Base-by-base conservation (phyloP, 2,113 vertebrate species). In the Eleginops maclovinus region DNA sequence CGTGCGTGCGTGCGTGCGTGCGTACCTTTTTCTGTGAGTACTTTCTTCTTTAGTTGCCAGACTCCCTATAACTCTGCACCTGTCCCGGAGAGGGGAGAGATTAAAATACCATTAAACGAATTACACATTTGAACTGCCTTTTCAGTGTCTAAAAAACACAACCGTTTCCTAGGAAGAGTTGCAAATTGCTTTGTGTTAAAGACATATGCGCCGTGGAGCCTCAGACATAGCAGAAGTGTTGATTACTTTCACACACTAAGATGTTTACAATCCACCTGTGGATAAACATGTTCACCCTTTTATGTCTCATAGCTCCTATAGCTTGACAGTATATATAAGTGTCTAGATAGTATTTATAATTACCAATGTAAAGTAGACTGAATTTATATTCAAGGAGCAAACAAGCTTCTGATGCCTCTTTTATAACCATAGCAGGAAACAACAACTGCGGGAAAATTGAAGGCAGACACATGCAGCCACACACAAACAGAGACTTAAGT, bases 41-140 rank as follows among this genome's bases (percentile, higher is more conserved):
- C 72, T 79, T 79, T 85, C 46, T 81, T 84, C 75, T 84, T 62
- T 64, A 72, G 66, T 55, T 75, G 70, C 75, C 55, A 53, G 70
- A 75, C 73, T 70, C 51, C 51, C 72, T 84, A 50, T 72, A 72
- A 85, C 71, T 67, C 68, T 63, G 61, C 78, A 89, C 88, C 85
- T 89, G 82, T 76, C 79, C 67, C 58, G 22, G 54, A 83, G 76
- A 76, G 55, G 41, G 61, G 65, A 80, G 16, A 78, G 77, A 76
- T 79, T 68, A 63, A 82, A 88, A 88, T 72, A 81, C 74, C 74
- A 88, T 64, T 70, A 83, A 59, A 81, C 40, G 56, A 78, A 84
- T 77, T 77, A 64, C 59, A 82, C 21, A 75, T 81, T 64, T 75
- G 28, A 80, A 81, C 49, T 58, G 54, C 58, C 79, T 61, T 77